Evolutionary conservation across 2,113 vertebrate species (phyloP).

Genomic region (Ictalurus furcatus): DNA sequence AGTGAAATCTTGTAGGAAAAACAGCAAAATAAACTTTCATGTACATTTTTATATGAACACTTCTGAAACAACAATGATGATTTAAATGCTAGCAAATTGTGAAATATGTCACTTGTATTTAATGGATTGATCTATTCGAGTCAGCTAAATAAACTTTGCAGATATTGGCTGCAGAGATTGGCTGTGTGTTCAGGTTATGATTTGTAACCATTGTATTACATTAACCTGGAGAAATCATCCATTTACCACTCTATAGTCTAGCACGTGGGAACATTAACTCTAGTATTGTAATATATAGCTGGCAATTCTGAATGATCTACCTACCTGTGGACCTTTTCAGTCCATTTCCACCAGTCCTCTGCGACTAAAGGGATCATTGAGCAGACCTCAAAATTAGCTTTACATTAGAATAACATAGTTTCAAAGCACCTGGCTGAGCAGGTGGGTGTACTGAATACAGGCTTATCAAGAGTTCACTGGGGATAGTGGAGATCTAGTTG

Average conservation of each 20-base stretch:
- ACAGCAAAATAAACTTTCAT: neutral
- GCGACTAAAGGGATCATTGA: constrained; percentile 41
- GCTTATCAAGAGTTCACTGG: constrained; percentile 26
- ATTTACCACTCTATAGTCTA: constrained; percentile 13
- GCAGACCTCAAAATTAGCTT: constrained; percentile 31
- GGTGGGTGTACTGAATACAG: constrained; percentile 26
- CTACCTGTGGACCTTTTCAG: constrained; percentile 35
- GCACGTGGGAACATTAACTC: constrained; percentile 13
- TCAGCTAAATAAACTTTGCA: neutral
- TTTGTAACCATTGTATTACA: constrained; percentile 35
- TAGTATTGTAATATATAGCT: constrained; percentile 29
- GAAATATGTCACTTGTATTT: neutral
- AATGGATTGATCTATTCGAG: neutral
- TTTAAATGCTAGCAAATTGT: neutral
- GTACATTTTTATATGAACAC: neutral
- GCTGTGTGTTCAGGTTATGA: neutral
- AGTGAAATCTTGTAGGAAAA: neutral
- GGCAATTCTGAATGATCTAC: constrained; percentile 28
- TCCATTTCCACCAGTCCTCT: constrained; percentile 34
- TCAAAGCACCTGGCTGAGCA: constrained; percentile 41
- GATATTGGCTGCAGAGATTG: neutral
- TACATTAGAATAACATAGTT: constrained; percentile 29
- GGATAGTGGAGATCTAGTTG: constrained; percentile 1
- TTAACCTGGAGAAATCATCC: constrained; percentile 20
- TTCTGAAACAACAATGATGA: neutral